Evolutionary conservation across 2,888 invertebrate genomes (phyloP).

Genomic region (Allygus modestus): DNA sequence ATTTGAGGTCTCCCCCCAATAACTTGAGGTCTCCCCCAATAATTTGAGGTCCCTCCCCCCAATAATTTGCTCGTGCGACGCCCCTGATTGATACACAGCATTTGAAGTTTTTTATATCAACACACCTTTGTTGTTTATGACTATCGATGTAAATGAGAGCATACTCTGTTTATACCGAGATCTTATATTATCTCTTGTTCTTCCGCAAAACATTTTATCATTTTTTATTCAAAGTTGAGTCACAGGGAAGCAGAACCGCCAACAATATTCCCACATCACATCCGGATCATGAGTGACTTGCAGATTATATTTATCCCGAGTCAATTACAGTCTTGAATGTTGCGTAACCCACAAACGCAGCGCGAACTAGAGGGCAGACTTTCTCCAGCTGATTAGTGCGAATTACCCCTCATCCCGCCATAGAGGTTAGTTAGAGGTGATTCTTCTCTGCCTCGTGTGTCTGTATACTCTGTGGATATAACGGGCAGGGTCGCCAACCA

Average conservation of each 20-base stretch:
- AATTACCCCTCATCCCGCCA: constrained; percentile 1
- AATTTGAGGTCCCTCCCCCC: too few relatives aligned
- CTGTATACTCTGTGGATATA: constrained; percentile 25
- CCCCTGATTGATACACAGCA: too few relatives aligned
- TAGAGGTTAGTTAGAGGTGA: constrained; percentile 29
- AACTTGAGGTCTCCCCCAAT: too few relatives aligned
- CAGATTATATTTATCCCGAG: not conserved
- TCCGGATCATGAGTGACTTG: not conserved
- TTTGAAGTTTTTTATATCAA: too few relatives aligned
- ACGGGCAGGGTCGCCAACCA: not conserved
- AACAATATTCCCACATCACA: not conserved
- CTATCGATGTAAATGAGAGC: too few relatives aligned
- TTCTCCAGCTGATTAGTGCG: constrained; percentile 31
- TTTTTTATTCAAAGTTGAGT: too few relatives aligned
- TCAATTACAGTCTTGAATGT: not conserved
- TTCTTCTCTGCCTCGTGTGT: constrained; percentile 13
- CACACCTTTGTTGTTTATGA: too few relatives aligned
- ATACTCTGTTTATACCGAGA: too few relatives aligned
- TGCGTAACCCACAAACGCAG: not conserved
- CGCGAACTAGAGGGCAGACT: constrained; percentile 10
- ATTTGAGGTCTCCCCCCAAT: too few relatives aligned
- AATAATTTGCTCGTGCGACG: too few relatives aligned
- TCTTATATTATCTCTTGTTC: too few relatives aligned
- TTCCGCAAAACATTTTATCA: too few relatives aligned
- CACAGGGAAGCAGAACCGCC: not conserved